Percentiles rank a stretch among this genome's conserved stretches.
Conservation (phyloP, 2,797 vertebrate genomes). For the Acanthopagrus latus region DNA sequence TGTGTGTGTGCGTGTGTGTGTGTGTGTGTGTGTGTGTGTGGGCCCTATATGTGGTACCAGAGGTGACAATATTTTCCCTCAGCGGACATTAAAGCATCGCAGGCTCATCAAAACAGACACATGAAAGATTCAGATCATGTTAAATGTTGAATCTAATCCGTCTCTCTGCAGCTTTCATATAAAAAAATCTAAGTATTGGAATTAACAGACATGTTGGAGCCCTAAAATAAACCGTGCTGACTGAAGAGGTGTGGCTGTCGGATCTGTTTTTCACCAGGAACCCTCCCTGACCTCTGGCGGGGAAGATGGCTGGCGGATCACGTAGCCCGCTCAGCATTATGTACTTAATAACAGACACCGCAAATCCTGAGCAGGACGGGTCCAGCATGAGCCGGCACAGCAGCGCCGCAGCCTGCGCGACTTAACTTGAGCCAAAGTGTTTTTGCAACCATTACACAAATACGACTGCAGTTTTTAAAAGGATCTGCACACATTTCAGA, state of each 20-base stretch:
- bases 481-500: slow-evolving; percentile 41
- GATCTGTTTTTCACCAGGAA: slow-evolving; percentile 30
- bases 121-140: neutral
- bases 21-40: too few relatives aligned
- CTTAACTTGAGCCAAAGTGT: slow-evolving; percentile 59
- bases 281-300: slow-evolving; percentile 45
- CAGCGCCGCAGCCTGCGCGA: slow-evolving; percentile 19
- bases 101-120: neutral
- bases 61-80: neutral
- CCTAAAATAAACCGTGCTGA: too few relatives aligned
- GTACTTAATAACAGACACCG: slow-evolving; percentile 60
- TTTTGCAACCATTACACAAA: slow-evolving; percentile 53
- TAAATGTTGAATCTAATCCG: neutral
- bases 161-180: neutral
- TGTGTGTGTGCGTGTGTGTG: too few relatives aligned
- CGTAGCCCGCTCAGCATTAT: slow-evolving; percentile 52
- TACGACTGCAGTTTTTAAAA: slow-evolving; percentile 37
- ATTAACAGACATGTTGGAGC: neutral
- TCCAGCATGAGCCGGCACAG: slow-evolving; percentile 23
- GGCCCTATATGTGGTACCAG: too few relatives aligned
- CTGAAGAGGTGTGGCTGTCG: neutral
- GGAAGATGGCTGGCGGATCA: slow-evolving; percentile 43
- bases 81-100: neutral
- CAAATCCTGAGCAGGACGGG: slow-evolving; percentile 59
- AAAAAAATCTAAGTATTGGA: neutral